A percentile compares a stretch with the other conserved stretches of the same genome.
Evolutionary conservation across 2,797 vertebrate species (phyloP).

Genomic region (Brachyalestes nurse): DNA sequence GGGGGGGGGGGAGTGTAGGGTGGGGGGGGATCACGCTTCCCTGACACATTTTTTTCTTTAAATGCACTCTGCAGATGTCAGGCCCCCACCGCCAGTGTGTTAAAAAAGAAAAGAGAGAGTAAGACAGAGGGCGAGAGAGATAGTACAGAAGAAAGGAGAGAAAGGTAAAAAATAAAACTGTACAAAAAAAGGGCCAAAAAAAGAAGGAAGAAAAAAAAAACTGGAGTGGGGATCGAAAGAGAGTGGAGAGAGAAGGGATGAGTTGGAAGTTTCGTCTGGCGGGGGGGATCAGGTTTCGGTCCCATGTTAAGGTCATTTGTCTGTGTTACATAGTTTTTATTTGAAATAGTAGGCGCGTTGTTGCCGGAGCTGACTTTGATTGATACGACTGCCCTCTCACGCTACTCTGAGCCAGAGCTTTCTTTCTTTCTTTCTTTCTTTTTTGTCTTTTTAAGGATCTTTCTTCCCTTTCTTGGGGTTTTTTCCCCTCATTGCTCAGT

Average conservation of each 20-base stretch:
- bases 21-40: slow-evolving; percentile 84
- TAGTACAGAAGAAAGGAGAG: slow-evolving; percentile 25
- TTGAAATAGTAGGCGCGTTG: slow-evolving; percentile 84
- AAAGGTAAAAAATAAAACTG: background rate
- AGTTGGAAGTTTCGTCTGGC: slow-evolving; percentile 55
- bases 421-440: slow-evolving; percentile 55
- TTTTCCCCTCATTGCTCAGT: slow-evolving; percentile 61
- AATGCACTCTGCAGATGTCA: slow-evolving; percentile 99
- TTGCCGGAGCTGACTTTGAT: slow-evolving; percentile 84
- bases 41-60: slow-evolving; percentile 97
- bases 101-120: slow-evolving; percentile 73
- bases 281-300: slow-evolving; percentile 74
- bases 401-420: slow-evolving; percentile 51
- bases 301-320: slow-evolving; percentile 82
- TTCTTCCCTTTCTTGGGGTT: slow-evolving; percentile 2
- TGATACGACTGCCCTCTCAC: slow-evolving; percentile 65
- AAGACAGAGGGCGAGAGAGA: slow-evolving; percentile 54
- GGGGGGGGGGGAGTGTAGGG: slow-evolving; percentile 7
- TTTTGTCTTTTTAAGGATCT: slow-evolving; percentile 45
- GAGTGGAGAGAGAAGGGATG: slow-evolving; percentile 46
- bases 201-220: background rate
- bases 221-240: background rate
- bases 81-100: slow-evolving; percentile 85
- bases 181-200: background rate
- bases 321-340: slow-evolving; percentile 80